Conservation (phyloP, 2,888 invertebrate genomes). For the Andrena bucephala region DNA sequence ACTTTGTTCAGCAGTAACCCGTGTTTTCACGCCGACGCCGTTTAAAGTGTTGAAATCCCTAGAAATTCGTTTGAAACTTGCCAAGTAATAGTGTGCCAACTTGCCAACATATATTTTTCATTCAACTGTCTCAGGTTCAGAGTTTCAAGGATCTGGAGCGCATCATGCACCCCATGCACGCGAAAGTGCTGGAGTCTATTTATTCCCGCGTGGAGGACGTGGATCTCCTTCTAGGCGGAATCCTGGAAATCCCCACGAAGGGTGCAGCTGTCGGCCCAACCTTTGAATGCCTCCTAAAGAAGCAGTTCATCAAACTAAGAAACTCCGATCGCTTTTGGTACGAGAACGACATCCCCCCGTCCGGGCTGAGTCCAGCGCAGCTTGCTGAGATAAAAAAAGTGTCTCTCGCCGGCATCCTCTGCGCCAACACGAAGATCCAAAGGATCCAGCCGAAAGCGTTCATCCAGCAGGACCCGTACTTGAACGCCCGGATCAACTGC, state of each 20-base stretch:
- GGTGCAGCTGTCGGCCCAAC: conserved; percentile 95
- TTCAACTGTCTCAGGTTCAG: conserved; percentile 54
- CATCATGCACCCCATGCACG: conserved; percentile 73
- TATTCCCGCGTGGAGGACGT: conserved; percentile 90
- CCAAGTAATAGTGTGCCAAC: no score
- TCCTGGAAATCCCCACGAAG: conserved; percentile 91
- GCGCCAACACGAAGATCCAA: conserved; percentile 89
- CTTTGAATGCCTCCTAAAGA: conserved; percentile 93
- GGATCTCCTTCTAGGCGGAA: conserved; percentile 93
- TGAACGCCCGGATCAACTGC: conserved; percentile 91
- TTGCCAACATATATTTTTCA: neutral
- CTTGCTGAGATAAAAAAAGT: conserved; percentile 93
- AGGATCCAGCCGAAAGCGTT: conserved; percentile 95
- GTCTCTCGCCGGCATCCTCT: conserved; percentile 92
- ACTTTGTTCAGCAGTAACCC: no score
- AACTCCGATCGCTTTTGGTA: conserved; percentile 98
- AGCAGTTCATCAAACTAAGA: conserved; percentile 93
- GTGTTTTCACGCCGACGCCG: no score
- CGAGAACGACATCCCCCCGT: conserved; percentile 96
- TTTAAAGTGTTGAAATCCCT: no score
- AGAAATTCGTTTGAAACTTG: no score
- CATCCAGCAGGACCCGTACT: conserved; percentile 93
- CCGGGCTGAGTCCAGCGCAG: conserved; percentile 91
- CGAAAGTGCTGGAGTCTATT: conserved; percentile 72
- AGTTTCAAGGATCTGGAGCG: conserved; percentile 76